Evolutionary conservation across 2,888 invertebrate genomes (phyloP), one percentile per base, ranked within the genome.

Genomic region (Ichneumoninae sp.): DNA sequence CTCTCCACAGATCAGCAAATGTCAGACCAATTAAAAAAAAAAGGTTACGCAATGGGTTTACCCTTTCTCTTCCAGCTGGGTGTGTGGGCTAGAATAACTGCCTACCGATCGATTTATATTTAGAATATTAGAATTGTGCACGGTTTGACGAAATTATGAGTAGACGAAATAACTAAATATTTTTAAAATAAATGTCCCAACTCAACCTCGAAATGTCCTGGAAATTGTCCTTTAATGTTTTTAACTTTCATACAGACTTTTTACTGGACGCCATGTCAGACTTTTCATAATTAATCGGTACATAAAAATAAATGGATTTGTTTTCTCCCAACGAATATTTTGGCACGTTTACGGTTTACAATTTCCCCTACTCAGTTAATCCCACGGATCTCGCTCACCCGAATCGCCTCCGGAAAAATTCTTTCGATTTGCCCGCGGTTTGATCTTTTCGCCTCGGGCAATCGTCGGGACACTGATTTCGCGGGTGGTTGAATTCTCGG

Each of bases 391-490:
- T 0, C 22, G 54, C 7, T 22, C 22, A 2, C 10, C 3, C 54
- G 54, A 8, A 3, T 22, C 22, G 22, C 54, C 19, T 54, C 22
- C 3, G 54, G 8, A 54, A 54, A 54, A 54, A 54, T 22, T 8
- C 54, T 22, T 54, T 22, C 22, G 10, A 54, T 19, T 54, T 22
- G 19, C 10, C 3, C 22, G 10, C 22, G 54, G 7, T 22, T 54
- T 54, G 54, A 54, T 54, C 54, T 54, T 62, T 30, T 16, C n/a
- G 69, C 47, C 69, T 50, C 26, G 40, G 40, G 40, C 40, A 40
- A 40, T 40, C 10, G 40, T 10, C 40, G 40, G 40, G 10, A 36
- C 19, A 36, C 57, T 26, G 57, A 54, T 70, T 54, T 70, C 19
- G 16, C 36, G 36, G 33, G 19, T 70, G 33, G 52, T 52, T 36